Evolutionary conservation across 2,113 vertebrate genomes (phyloP).

Genomic region (Pampusana beccarii): DNA sequence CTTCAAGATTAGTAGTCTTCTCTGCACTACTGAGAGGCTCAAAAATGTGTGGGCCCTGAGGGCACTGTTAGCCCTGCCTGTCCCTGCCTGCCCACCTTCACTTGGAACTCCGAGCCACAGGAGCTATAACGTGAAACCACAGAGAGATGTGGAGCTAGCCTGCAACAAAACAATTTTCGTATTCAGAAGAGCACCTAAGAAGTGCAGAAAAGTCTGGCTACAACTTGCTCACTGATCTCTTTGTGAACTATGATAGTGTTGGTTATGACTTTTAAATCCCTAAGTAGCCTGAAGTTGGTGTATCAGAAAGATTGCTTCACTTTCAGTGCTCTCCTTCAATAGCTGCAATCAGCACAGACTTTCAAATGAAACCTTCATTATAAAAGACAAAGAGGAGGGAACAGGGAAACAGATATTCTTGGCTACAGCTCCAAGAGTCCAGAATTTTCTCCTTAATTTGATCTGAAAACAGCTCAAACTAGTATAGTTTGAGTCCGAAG

Average conservation of each 20-base stretch:
- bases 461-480: neutral
- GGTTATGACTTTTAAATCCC: constrained; percentile 25
- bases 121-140: neutral
- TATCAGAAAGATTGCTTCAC: constrained; percentile 1
- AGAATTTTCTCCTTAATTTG: neutral
- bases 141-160: neutral
- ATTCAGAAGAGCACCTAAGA: neutral
- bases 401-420: neutral
- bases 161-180: neutral
- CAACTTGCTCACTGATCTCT: neutral
- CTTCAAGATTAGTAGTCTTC: neutral
- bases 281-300: neutral
- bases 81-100: neutral
- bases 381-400: neutral
- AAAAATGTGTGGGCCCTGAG: neutral
- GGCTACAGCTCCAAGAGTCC: neutral
- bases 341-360: constrained; percentile 27
- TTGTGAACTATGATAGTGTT: neutral
- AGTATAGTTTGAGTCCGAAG: neutral
- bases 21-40: neutral
- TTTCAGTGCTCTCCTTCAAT: neutral
- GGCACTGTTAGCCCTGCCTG: neutral
- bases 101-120: fast-evolving
- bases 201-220: neutral
- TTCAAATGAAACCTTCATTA: constrained; percentile 32